A percentile compares a stretch with the other conserved stretches of the same genome.
Conservation (phyloP, 2,888 invertebrate species). For the Notodonta dromedarius region DNA sequence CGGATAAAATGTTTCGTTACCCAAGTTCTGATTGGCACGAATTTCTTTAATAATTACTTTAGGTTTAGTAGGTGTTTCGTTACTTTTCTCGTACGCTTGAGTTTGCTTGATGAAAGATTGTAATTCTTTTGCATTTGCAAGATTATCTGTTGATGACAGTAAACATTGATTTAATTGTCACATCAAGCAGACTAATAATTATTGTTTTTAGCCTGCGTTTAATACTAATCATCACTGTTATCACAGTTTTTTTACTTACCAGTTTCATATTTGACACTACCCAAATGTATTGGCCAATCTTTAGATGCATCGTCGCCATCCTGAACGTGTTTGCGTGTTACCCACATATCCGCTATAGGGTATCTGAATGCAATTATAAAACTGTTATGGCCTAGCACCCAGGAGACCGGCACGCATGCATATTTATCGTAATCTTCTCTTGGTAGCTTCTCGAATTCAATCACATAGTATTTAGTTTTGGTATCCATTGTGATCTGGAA, state of each 20-base stretch:
- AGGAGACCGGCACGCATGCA: not conserved
- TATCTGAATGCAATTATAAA: not conserved
- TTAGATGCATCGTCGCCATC: not conserved
- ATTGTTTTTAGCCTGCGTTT: too few species aligned
- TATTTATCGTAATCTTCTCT: not conserved
- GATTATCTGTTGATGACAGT: not conserved
- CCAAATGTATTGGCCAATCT: not conserved
- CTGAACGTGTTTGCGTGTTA: not conserved
- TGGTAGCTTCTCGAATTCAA: not conserved
- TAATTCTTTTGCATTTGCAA: not conserved
- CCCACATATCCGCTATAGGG: not conserved
- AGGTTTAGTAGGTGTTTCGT: not conserved
- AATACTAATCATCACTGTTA: too few species aligned
- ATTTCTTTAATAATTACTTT: not conserved
- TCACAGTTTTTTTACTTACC: not conserved
- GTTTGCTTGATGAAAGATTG: not conserved
- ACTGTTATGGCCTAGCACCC: not conserved
- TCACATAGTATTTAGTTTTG: not conserved
- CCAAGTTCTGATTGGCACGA: not conserved
- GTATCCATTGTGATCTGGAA: not conserved
- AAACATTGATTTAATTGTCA: not conserved
- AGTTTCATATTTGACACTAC: not conserved
- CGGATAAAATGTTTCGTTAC: not conserved
- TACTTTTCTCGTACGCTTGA: not conserved
- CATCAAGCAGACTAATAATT: too few species aligned